Base-by-base conservation (phyloP, 1,140 invertebrate genomes). In the Rhynchophorus ferrugineus region DNA sequence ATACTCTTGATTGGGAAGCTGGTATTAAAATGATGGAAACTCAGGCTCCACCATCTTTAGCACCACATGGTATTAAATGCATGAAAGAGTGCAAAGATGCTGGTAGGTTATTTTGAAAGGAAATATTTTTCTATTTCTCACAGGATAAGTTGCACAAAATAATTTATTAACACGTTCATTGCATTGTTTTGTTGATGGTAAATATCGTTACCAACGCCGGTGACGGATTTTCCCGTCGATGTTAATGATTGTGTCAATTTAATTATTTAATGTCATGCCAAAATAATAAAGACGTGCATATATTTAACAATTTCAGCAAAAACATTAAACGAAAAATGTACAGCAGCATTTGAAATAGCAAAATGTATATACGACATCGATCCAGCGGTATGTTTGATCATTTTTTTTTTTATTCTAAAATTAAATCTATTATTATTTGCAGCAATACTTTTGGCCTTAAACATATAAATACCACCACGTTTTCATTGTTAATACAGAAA, bases 1-100 rank as follows among this genome's bases (percentile, higher is more conserved):
- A 61, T 37, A 52, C 54, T 3, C 61, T 63, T 33, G 58, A 61
- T 45, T 63, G 56, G 52, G 58, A 63, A 46, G 46, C 35, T 19
- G 60, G 55, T 16, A 17, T 63, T 11, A 49, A 46, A 33, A 36
- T 41, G 5, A 35, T 63, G 2, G 49, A 58, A 44, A 33, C 52
- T 13, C 51, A 55, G 34, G 60, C 60, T 37, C 61, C 61, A 8
- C 43, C 52, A 19, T 50, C 11, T 17, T 36, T 61, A 7, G 50
- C 44, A 42, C 43, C 2, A 14, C 37, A 58, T 14, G 60, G 44
- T 20, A 45, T 52, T 9, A 29, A 17, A 13, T 37, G 48, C 7
- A 16, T 63, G 14, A 22, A 47, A 11, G 45, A 58, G 14, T 63
- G 61, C 42, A 63, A 61, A 56, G 57, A 63, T 49, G 41, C 61